Evolutionary conservation across 1,140 invertebrate genomes (phyloP).

Genomic region (Drosophila kurseongensis): DNA sequence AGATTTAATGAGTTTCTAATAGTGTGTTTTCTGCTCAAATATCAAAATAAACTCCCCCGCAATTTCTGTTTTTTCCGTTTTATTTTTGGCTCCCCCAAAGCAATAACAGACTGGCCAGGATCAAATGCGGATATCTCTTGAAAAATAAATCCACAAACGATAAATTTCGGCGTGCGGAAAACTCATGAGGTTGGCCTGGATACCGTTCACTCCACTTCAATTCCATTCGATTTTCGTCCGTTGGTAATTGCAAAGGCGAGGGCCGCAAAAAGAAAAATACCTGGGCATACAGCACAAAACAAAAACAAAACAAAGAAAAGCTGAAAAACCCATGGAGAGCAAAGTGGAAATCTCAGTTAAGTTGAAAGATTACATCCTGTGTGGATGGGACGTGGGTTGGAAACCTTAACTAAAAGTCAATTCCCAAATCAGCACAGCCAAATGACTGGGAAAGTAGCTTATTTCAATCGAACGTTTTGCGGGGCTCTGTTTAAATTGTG

Average conservation of each 20-base stretch:
- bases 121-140: constrained; percentile 42
- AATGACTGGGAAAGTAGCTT: constrained; percentile 65
- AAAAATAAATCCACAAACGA: constrained; percentile 61
- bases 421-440: constrained; percentile 69
- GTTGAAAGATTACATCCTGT: constrained; percentile 77
- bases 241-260: constrained; percentile 53
- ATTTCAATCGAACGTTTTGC: constrained; percentile 74
- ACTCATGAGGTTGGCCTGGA: constrained; percentile 33
- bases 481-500: constrained; percentile 67
- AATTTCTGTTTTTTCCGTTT: constrained; percentile 4
- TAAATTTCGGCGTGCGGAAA: constrained; percentile 45
- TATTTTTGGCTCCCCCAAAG: constrained; percentile 5
- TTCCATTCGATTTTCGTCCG: constrained; percentile 25
- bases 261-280: constrained; percentile 11
- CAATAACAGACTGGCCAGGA: constrained; percentile 26
- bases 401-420: constrained; percentile 71
- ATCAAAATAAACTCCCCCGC: constrained; percentile 22
- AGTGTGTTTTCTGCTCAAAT: constrained; percentile 2
- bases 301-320: constrained; percentile 21
- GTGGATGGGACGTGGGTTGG: constrained; percentile 14
- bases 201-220: constrained; percentile 26
- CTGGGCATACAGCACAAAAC: constrained; percentile 8
- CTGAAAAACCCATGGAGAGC: constrained; percentile 14
- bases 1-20: constrained; percentile 21
- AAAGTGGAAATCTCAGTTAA: constrained; percentile 67